Conservation (phyloP, 2,888 invertebrate species). For the Apodemia hepburni region DNA sequence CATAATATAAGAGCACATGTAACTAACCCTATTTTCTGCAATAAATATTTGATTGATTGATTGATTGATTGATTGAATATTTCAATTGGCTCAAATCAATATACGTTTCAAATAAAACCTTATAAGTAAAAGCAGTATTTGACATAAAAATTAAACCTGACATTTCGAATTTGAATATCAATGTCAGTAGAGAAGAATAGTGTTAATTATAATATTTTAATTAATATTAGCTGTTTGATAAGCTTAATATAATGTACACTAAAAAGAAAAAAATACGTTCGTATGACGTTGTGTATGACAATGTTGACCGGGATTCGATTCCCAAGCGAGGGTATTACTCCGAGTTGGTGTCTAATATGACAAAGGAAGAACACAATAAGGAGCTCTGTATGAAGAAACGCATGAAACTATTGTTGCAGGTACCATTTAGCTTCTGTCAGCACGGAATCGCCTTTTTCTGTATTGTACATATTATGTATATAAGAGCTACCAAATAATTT, state of each 20-base stretch:
- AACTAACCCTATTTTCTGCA: too few relatives aligned
- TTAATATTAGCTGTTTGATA: too few relatives aligned
- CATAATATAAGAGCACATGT: too few relatives aligned
- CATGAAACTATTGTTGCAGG: slow-evolving; percentile 63
- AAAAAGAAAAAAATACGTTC: slow-evolving; percentile 60
- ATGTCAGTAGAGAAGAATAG: not conserved
- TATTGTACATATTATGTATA: too few relatives aligned
- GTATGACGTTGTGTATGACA: slow-evolving; percentile 64
- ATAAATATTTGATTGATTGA: too few relatives aligned
- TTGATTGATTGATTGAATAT: too few relatives aligned
- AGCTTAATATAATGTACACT: slow-evolving; percentile 47
- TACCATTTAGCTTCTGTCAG: slow-evolving; percentile 26
- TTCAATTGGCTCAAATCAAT: too few relatives aligned
- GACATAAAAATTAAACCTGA: not conserved
- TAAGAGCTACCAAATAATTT: too few relatives aligned
- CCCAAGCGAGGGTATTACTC: slow-evolving; percentile 82
- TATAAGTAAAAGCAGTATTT: too few relatives aligned
- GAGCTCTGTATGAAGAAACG: slow-evolving; percentile 63
- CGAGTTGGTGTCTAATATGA: slow-evolving; percentile 77
- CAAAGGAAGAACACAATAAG: slow-evolving; percentile 53
- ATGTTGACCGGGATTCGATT: slow-evolving; percentile 49
- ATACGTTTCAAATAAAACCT: too few relatives aligned
- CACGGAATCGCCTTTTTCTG: too few relatives aligned
- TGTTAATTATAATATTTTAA: too few relatives aligned
- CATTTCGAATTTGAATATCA: not conserved